A percentile compares a stretch with the other conserved stretches of the same genome.
Conservation (phyloP, 1,140 invertebrate genomes). For the Dryas iulia region DNA sequence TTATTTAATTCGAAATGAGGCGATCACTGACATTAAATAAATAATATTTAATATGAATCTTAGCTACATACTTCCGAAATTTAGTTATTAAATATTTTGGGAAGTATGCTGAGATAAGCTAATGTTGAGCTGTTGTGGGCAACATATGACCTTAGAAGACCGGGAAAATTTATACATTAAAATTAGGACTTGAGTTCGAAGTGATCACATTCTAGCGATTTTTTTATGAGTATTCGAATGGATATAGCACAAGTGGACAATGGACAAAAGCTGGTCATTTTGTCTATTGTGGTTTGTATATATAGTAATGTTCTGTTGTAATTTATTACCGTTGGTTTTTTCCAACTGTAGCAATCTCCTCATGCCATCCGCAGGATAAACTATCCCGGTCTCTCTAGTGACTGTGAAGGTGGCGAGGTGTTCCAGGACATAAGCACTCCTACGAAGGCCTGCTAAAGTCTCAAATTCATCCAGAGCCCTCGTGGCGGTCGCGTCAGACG, state of each 20-base stretch:
- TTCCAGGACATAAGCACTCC: constrained; percentile 91
- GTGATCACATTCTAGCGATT: no score
- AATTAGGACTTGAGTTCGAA: no score
- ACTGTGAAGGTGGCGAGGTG: constrained; percentile 99
- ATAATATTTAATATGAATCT: no score
- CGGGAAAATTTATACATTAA: no score
- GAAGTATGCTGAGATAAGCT: no score
- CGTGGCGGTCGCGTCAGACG: constrained; percentile 25
- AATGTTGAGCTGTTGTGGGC: no score
- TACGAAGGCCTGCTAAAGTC: constrained; percentile 62
- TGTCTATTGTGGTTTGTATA: not conserved
- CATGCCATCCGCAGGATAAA: constrained; percentile 97
- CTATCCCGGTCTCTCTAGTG: constrained; percentile 91
- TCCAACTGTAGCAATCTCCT: constrained; percentile 96
- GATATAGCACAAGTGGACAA: not conserved
- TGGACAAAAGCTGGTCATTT: not conserved
- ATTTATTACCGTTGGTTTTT: constrained; percentile 90
- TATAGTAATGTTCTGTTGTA: not conserved
- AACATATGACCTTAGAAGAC: no score
- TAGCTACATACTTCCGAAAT: no score
- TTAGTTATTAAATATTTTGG: no score
- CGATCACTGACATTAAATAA: no score
- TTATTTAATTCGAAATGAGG: no score
- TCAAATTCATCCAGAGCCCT: constrained; percentile 70
- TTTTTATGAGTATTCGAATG: no score